Evolutionary conservation across 2,797 vertebrate genomes (phyloP), one percentile per base, ranked within the genome.

Genomic region (Setipinna tenuifilis): DNA sequence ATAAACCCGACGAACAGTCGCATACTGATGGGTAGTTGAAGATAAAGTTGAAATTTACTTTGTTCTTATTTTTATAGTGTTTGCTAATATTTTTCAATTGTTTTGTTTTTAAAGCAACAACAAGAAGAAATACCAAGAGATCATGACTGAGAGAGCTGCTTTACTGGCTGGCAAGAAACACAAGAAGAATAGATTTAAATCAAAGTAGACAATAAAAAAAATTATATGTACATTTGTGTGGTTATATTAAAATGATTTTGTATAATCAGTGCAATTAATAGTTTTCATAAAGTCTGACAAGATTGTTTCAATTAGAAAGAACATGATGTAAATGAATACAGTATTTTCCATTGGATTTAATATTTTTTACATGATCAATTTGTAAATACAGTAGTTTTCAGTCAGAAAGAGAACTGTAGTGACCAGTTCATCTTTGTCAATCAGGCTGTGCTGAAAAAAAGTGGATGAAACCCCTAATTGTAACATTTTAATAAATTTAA

Each of bases 71-170:
- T 48, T 28, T 48, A n/a, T n/a, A n/a, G 80, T 59, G 14, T 12
- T 61, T 12, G 44, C 41, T 59, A n/a, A 46, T 59, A 83, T 44
- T 23, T 17, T 11, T 48, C 0, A 80, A 19, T 84, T 84, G 25
- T 88, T 12, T 88, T 88, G 87, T 91, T 87, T 84, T 89, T 86
- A 93, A 93, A 99, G 98, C 68, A 96, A 95, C 81, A 99, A 99
- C 93, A 98, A 99, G 95, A 98, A 94, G 94, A 98, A 97, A 88
- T 99, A 95, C 90, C 96, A 95, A 86, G 95, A 97, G 86, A 98
- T 99, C 90, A 93, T 98, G 92, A 87, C 94, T 82, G 97, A 99
- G 93, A 97, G 94, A 92, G 95, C 96, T 88, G 96, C 97, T 75
- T 93, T 95, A 78, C 95, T 94, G 88, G 96, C 96, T 83, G 97